These are phyloP conservation scores for Patella depressa DNA, from an alignment of 2,888 invertebrate species.

Conservation along the genomic window DNA sequence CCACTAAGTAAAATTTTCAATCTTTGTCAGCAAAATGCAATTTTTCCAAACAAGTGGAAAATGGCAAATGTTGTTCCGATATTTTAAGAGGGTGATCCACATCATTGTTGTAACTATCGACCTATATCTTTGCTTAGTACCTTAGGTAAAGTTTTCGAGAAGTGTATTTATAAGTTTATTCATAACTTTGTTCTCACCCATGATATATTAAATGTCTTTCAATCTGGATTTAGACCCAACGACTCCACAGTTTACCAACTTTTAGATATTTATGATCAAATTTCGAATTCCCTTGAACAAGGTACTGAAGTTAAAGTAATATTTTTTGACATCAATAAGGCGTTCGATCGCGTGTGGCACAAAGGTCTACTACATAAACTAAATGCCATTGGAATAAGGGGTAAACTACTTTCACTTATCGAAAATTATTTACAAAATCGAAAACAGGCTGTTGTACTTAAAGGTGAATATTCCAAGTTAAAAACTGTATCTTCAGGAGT, in stretches of 20 bases:
- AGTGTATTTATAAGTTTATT: no score
- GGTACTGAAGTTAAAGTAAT: no score
- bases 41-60: no score
- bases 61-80: no score
- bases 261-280: slow-evolving; percentile 13
- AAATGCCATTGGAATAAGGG: neutral
- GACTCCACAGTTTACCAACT: slow-evolving; percentile 21
- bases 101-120: slow-evolving; percentile 17
- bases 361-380: neutral
- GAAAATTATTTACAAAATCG: no score
- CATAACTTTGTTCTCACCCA: slow-evolving; percentile 8
- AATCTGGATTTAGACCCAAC: slow-evolving; percentile 20
- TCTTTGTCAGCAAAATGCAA: no score
- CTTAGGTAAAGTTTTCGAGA: slow-evolving; percentile 16
- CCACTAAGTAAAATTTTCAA: no score
- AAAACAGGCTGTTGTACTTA: no score
- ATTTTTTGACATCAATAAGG: slow-evolving; percentile 19
- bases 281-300: neutral
- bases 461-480: no score
- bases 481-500: no score
- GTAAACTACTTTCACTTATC: no score
- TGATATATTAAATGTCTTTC: neutral
- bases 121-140: slow-evolving; percentile 16
- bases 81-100: no score
- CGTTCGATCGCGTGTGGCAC: slow-evolving; percentile 14